Evolutionary conservation across 2,113 vertebrate genomes (phyloP), one percentile per base, ranked within the genome.

Genomic region (Anser brachyrhynchus): DNA sequence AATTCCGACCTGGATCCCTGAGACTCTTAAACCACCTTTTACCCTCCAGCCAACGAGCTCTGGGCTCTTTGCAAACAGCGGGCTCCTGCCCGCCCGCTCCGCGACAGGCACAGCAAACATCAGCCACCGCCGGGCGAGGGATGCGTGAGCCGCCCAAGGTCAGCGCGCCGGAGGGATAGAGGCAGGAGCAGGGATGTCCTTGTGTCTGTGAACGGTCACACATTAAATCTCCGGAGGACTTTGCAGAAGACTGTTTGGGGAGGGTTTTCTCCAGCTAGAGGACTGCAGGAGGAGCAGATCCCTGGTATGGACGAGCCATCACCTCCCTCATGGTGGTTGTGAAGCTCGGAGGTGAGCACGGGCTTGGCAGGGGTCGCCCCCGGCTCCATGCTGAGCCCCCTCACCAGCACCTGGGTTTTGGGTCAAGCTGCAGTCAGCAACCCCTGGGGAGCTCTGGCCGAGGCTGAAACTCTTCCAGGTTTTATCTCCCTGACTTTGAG

Each of bases 71-170:
- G 54, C 80, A 43, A 75, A 71, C 92, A 89, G 54, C 0, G 0
- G 37, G 62, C 26, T 78, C 74, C 90, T 43, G 67, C 85, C 58
- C 1, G 26, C 80, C 90, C 61, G 41, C 71, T 65, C 81, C 3
- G 3, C 15, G 0, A 33, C 91, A 59, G 84, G 92, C 51, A 97
- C 96, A 93, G 96, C 23, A 95, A 97, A 96, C 65, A 97, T 96
- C 95, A 76, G 95, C 96, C 89, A 61, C 72, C 92, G 4, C 5
- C 0, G 44, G 1, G 78, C 26, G 0, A 21, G 70, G 76, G 67
- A 84, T 70, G 92, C 41, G 87, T 62, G 87, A 85, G 91, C 5
- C 35, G 37, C 71, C 89, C 93, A 96, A 97, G 95, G 96, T 93
- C 92, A 6, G 92, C 25, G 7, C 0, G 8, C 64, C 0, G 0